Evolutionary conservation across 2,113 vertebrate species (phyloP).

Genomic region (Xenopus borealis): DNA sequence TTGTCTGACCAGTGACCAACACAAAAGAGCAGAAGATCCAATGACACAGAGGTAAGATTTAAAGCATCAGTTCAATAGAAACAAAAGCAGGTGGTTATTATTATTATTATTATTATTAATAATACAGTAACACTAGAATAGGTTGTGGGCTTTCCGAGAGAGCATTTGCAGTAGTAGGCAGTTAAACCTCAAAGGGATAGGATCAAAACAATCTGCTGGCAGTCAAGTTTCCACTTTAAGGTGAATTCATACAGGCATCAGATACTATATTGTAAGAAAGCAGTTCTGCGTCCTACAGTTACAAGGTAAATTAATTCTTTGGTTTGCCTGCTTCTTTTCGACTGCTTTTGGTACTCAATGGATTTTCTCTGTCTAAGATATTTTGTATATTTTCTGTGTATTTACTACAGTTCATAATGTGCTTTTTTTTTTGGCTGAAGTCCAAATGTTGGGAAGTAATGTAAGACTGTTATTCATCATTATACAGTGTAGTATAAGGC

Average conservation of each 20-base stretch:
- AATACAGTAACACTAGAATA: constrained; percentile 49
- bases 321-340: not conserved
- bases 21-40: constrained; percentile 66
- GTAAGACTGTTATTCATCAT: too few relatives aligned
- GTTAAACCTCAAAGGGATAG: constrained; percentile 50
- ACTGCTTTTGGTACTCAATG: too few relatives aligned
- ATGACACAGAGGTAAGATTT: constrained; percentile 70
- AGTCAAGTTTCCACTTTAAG: constrained; percentile 54
- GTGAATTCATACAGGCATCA: constrained; percentile 57
- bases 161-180: constrained; percentile 49
- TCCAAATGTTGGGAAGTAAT: too few relatives aligned
- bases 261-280: constrained; percentile 37
- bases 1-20: constrained; percentile 70
- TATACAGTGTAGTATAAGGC: too few relatives aligned
- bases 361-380: too few relatives aligned
- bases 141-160: constrained; percentile 26
- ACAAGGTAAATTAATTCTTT: constrained; percentile 16
- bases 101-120: not conserved
- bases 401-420: too few relatives aligned
- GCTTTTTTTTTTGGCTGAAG: too few relatives aligned
- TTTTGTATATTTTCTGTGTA: too few relatives aligned
- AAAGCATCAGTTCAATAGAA: constrained; percentile 56
- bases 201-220: constrained; percentile 54
- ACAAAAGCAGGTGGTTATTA: constrained; percentile 55
- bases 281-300: constrained; percentile 11